Evolutionary conservation across 2,888 invertebrate species (phyloP).

Genomic region (Zhengitettix transpicula): DNA sequence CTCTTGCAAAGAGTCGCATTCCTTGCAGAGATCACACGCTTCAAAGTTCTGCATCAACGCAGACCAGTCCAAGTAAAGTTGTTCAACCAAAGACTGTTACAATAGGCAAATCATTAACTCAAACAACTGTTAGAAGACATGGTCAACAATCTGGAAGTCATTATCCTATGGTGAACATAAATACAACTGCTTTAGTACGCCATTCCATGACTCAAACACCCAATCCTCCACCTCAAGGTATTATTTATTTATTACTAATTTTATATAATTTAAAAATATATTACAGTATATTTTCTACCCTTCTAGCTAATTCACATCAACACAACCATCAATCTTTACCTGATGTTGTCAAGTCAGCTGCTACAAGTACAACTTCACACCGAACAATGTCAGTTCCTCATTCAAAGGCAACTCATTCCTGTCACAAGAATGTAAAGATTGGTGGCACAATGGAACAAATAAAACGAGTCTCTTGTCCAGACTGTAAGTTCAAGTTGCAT

Average conservation of each 20-base stretch:
- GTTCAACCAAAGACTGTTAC: not conserved
- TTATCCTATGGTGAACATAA: too few relatives aligned
- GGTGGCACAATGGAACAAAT: slow-evolving; percentile 11
- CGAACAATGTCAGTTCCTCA: slow-evolving; percentile 1
- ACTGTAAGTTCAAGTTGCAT: slow-evolving; percentile 9
- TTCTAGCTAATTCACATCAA: too few relatives aligned
- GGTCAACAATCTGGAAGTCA: too few relatives aligned
- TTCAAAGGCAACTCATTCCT: slow-evolving; percentile 9
- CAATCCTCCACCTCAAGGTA: too few relatives aligned
- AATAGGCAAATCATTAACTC: not conserved
- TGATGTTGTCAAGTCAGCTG: slow-evolving; percentile 15
- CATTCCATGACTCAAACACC: too few relatives aligned
- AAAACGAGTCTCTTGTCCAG: slow-evolving; percentile 13
- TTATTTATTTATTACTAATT: too few relatives aligned
- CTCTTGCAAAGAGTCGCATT: too few relatives aligned
- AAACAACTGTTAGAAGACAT: too few relatives aligned
- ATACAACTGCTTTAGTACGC: too few relatives aligned
- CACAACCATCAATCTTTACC: slow-evolving; percentile 10
- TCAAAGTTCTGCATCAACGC: slow-evolving; percentile 12
- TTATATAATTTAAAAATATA: too few relatives aligned
- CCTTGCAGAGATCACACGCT: too few relatives aligned
- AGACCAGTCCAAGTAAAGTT: slow-evolving; percentile 10
- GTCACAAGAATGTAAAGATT: slow-evolving; percentile 11
- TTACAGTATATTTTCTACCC: too few relatives aligned
- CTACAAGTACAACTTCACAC: slow-evolving; percentile 5